Percentiles rank a stretch among this genome's conserved stretches.
Evolutionary conservation across 2,888 invertebrate genomes (phyloP).

Genomic region (Stenodera caucasica): DNA sequence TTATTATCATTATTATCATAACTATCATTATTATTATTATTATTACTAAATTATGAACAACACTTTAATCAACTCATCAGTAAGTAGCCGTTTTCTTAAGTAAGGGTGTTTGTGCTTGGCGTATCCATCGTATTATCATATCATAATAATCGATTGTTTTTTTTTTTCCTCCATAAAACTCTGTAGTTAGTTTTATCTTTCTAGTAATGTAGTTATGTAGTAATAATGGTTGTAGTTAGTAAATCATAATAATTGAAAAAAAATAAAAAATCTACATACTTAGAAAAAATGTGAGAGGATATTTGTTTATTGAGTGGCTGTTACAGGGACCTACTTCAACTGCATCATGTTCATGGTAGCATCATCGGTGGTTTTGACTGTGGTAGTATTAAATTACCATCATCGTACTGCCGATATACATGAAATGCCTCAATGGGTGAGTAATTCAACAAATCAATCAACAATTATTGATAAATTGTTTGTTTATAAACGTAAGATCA

Average conservation of each 20-base stretch:
- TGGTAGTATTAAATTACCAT: conserved; percentile 96
- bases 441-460: conserved; percentile 44
- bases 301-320: conserved; percentile 37
- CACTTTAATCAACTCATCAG: conserved; percentile 1
- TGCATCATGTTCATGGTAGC: conserved; percentile 99
- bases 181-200: conserved; percentile 27
- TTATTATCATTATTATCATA: conserved; percentile 7
- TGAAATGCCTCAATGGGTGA: conserved; percentile 96
- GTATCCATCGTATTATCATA: conserved; percentile 48
- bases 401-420: conserved; percentile 96
- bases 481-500: conserved; percentile 66
- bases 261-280: too few species aligned
- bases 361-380: conserved; percentile 94
- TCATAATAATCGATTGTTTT: conserved; percentile 35
- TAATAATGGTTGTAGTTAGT: conserved; percentile 25
- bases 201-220: conserved; percentile 27
- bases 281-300: conserved; percentile 19
- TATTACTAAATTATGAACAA: not conserved
- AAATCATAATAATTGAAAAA: conserved; percentile 2
- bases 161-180: conserved; percentile 25
- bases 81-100: conserved; percentile 44
- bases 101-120: conserved; percentile 51
- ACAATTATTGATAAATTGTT: too few species aligned
- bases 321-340: conserved; percentile 92
- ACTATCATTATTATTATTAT: conserved; percentile 5